A percentile compares a stretch with the other conserved stretches of the same genome.
Conservation (phyloP, 2,888 invertebrate genomes). For the Synanthedon formicaeformis region DNA sequence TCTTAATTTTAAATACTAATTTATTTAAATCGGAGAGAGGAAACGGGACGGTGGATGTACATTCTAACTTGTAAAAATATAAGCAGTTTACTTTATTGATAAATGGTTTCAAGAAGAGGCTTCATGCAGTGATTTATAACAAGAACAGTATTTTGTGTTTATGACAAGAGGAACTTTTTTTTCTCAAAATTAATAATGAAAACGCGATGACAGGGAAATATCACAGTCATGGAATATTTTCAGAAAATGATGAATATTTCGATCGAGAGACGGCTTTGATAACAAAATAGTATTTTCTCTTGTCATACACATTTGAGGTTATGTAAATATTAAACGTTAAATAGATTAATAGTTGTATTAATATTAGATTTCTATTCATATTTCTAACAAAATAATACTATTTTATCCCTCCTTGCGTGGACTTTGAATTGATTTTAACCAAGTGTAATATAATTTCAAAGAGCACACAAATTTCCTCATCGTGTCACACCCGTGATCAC, state of each 20-base stretch:
- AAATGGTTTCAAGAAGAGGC: conserved; percentile 23
- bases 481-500: no score
- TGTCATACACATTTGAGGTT: no score
- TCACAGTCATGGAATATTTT: background rate
- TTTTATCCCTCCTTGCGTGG: no score
- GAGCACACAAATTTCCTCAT: no score
- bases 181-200: background rate
- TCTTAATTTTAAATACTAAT: conserved; percentile 57
- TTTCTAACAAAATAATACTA: no score
- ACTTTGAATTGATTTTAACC: no score
- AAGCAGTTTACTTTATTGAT: conserved; percentile 33
- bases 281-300: background rate
- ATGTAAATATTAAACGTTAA: no score
- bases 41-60: conserved; percentile 66
- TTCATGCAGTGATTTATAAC: conserved; percentile 19
- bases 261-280: no score
- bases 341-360: no score
- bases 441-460: no score
- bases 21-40: conserved; percentile 59
- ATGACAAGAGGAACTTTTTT: background rate
- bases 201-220: background rate
- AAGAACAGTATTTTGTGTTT: background rate
- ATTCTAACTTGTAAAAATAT: conserved; percentile 50
- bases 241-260: background rate
- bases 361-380: no score